Base-by-base conservation (phyloP, 1,140 invertebrate species). In the Ridgeia piscesae region DNA sequence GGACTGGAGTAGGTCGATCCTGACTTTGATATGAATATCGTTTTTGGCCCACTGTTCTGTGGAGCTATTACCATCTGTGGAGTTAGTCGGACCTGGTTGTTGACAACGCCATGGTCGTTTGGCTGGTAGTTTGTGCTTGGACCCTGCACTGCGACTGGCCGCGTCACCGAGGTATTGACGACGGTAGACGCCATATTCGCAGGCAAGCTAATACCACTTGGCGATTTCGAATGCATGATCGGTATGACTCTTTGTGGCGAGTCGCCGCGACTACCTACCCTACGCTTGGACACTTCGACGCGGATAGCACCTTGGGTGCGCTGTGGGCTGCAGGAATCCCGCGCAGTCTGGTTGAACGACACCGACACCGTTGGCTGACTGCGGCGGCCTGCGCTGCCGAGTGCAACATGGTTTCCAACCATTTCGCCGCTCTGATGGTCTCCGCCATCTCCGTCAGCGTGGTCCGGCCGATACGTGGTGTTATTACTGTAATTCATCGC, bases 1-100 rank as follows among this genome's bases (percentile, higher is more conserved):
- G 96, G 96, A 92, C 97, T 96, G 94, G 97, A 96, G 93, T 96
- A 96, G 92, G 95, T 94, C 0, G 96, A 96, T 92, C 94, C 93
- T 77, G 58, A 77, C 27, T 77, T 77, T 77, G 58, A 4, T 77
- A 77, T 31, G 58, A 77, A 77, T 77, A 77, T 77, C 58, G 58
- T 77, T 77, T 77, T 77, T 21, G 11, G 58, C 27, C 11, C 58
- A 77, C 58, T 77, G 58, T 77, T 77, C 58, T 77, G 58, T 77
- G 58, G 58, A 14, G 58, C 58, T 27, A 77, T 77, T 4, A 77
- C 58, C 58, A 77, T 77, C 58, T 77, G 58, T 6, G 58, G 58
- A 77, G 58, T 77, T 4, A 77, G 58, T 31, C 14, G 58, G 11
- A 77, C 58, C 58, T 77, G 58, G 27, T 77, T 77, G 27, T 77